phyloP scores from a whole-genome alignment of 2,113 vertebrate genomes.

The Heterotilapia buettikoferi region DNA sequence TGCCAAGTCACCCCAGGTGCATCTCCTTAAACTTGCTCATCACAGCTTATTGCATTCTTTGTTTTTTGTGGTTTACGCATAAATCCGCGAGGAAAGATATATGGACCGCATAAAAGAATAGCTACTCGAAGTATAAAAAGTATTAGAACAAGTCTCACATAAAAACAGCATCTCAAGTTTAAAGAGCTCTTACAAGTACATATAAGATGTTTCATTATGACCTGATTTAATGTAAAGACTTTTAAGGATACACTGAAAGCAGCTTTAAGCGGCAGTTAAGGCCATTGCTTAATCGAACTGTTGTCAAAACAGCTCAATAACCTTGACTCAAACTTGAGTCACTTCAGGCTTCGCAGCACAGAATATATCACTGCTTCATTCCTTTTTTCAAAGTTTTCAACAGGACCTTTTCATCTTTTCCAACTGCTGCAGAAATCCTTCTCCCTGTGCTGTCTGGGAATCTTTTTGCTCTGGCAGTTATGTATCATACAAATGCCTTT shows the following conservation, averaged over 20 bases:
- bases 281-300: not conserved
- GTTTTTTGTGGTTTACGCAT: not conserved
- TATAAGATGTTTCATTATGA: not conserved
- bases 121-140: not conserved
- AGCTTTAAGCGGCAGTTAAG: not conserved
- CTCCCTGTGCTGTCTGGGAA: not conserved
- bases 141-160: not conserved
- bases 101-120: not conserved
- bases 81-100: not conserved
- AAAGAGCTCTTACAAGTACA: not conserved
- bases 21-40: not conserved
- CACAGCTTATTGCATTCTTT: not conserved
- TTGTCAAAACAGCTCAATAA: not conserved
- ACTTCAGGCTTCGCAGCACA: too few species aligned
- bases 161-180: not conserved
- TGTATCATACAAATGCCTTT: not conserved
- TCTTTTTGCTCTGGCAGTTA: not conserved
- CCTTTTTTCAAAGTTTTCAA: not conserved
- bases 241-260: not conserved
- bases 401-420: not conserved
- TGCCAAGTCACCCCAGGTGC: not conserved
- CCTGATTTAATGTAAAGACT: not conserved
- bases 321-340: not conserved
- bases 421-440: not conserved
- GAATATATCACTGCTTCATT: not conserved